Conservation (phyloP, 2,888 invertebrate species). For the Synergus itoensis region DNA sequence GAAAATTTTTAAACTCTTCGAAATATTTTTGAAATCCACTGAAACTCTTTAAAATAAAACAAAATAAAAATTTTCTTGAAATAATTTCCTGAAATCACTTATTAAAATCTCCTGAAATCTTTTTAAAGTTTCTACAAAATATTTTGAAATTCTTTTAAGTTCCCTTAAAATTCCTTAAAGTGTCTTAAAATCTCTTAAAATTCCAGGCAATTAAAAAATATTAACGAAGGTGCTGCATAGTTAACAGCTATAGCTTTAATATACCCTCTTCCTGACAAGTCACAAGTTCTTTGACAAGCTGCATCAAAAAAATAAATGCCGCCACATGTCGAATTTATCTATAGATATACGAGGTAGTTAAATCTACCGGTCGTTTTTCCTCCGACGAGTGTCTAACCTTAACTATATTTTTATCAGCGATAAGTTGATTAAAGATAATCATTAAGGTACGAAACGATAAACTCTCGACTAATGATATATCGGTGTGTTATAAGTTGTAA, state of each 20-base stretch:
- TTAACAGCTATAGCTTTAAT: not conserved
- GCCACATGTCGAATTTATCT: not conserved
- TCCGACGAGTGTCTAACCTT: not conserved
- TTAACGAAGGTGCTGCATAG: not conserved
- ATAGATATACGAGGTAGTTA: not conserved
- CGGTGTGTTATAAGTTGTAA: not conserved
- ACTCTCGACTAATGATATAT: conserved; percentile 25
- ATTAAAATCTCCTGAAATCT: no score
- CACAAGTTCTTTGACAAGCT: not conserved
- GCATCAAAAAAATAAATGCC: not conserved
- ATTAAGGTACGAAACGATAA: conserved; percentile 29
- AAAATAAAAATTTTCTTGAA: no score
- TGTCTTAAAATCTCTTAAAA: no score
- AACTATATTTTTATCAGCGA: not conserved
- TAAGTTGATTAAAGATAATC: conserved; percentile 32
- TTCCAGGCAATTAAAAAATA: not conserved
- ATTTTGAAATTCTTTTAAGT: no score
- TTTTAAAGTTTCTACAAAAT: no score
- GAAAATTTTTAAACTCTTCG: no score
- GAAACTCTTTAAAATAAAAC: no score
- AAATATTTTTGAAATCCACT: no score
- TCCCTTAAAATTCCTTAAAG: no score
- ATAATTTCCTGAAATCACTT: no score
- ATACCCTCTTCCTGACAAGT: not conserved
- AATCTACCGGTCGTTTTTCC: not conserved